These are phyloP conservation scores for Spodoptera picta DNA, from an alignment of 2,888 invertebrate species.

Conservation along the genomic window DNA sequence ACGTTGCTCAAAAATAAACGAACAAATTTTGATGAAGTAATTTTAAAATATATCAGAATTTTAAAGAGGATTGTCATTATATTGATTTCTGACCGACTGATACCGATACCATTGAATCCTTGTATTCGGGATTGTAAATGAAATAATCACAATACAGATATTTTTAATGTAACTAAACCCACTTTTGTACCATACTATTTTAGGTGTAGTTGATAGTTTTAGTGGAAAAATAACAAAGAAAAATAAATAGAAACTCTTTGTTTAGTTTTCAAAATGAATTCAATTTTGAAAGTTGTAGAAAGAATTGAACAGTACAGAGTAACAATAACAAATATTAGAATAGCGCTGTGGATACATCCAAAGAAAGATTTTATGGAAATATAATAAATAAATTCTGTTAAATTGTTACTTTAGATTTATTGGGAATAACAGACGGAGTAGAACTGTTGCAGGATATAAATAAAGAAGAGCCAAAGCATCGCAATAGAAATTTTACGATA, in stretches of 20 bases:
- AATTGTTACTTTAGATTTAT: constrained; percentile 48
- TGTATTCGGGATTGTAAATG: constrained; percentile 20
- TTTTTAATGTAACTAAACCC: constrained; percentile 18
- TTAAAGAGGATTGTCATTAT: constrained; percentile 3
- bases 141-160: constrained; percentile 24
- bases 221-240: constrained; percentile 21
- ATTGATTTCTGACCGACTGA: constrained; percentile 52
- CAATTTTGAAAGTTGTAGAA: constrained; percentile 21
- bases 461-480: constrained; percentile 64
- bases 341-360: constrained; percentile 47
- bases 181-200: constrained; percentile 22
- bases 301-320: constrained; percentile 37
- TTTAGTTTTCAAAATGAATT: neutral
- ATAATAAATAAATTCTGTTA: constrained; percentile 38
- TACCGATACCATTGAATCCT: constrained; percentile 47
- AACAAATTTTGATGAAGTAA: constrained; percentile 45
- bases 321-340: constrained; percentile 39
- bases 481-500: constrained; percentile 68
- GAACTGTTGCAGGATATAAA: constrained; percentile 55
- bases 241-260: constrained; percentile 3
- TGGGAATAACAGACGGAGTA: constrained; percentile 40
- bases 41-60: constrained; percentile 34
- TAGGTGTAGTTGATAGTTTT: constrained; percentile 12
- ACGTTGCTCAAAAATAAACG: constrained; percentile 40
- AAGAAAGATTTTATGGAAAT: constrained; percentile 51